These are phyloP conservation scores for Polietes domitor DNA, from an alignment of 2,888 invertebrate genomes.

Conservation along the genomic window DNA sequence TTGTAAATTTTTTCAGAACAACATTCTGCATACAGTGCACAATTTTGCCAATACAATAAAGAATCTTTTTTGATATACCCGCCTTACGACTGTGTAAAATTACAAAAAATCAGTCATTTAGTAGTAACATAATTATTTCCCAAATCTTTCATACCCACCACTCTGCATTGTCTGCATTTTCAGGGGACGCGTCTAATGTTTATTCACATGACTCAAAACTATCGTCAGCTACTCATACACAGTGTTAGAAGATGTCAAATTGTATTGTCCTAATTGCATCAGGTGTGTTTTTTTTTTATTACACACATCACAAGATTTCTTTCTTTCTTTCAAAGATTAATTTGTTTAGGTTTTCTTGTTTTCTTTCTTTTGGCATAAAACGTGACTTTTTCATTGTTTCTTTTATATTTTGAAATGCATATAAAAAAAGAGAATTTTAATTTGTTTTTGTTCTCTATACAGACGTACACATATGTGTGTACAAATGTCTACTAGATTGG, in stretches of 20 bases:
- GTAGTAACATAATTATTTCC: too few species aligned
- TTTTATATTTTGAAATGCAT: conserved; percentile 14
- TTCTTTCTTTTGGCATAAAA: conserved; percentile 53
- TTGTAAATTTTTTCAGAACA: too few species aligned
- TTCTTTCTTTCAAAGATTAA: conserved; percentile 17
- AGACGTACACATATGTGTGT: background rate
- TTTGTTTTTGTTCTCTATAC: background rate
- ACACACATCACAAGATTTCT: conserved; percentile 32
- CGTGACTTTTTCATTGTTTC: conserved; percentile 53
- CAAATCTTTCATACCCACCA: too few species aligned
- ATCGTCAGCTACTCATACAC: background rate
- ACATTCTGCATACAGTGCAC: too few species aligned
- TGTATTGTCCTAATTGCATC: conserved; percentile 49
- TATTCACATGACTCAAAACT: conserved; percentile 10
- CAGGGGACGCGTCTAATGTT: too few species aligned
- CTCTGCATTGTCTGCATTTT: too few species aligned
- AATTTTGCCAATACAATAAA: too few species aligned
- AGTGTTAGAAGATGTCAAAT: conserved; percentile 23
- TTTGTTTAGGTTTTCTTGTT: conserved; percentile 17
- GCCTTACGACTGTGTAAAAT: too few species aligned
- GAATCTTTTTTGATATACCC: too few species aligned
- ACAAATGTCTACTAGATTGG: too few species aligned
- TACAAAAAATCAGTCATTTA: too few species aligned
- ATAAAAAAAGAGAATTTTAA: background rate
- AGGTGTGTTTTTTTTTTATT: conserved; percentile 21